Base-by-base conservation (phyloP, 2,888 invertebrate species). In the Lasioglossum marginatum region DNA sequence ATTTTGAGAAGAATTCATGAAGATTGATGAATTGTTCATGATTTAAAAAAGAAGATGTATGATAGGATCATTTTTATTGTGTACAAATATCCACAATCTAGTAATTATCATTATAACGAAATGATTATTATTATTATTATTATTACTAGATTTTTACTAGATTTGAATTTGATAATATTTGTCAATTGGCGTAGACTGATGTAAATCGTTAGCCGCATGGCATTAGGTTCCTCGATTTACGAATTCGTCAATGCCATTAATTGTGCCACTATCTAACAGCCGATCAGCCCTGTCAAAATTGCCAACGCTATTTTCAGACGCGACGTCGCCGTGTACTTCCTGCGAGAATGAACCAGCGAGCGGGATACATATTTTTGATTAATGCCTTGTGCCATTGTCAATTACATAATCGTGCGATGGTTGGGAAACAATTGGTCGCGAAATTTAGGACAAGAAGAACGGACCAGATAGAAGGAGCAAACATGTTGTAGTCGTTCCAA, bases 151-250 rank as follows among this genome's bases (percentile, higher is more conserved):
- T 52, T 23, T 52, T 52, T 52, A 52, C 23, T 52, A 23, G 10
- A 23, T 52, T 52, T 23, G 23, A 10, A 34, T 14, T 40, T n/a
- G 63, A 63, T 66, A 80, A 43, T 19, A 23, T 34, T 34, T 57
- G 81, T 70, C 66, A 68, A 78, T 81, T 31, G 43, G 63, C 76
- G 63, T 37, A 45, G 52, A 14, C 14, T 19, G 23, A 73, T 72
- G 63, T 43, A 60, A 71, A 81, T 78, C 85, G 77, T 63, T 68
- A 72, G 60, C 76, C 78, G 74, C 78, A 81, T 63, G 74, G 74
- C 60, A 52, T 34, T 57, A 74, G 73, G 73, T 81, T 73, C 82
- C 78, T 76, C 40, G 43, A 60, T 68, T 71, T 34, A n/a, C 27
- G 27, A 68, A 27, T 34, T 48, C 34, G 40, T 23, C 27, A 27